Percentiles rank a stretch among this genome's conserved stretches.
Conservation (phyloP, 2,888 invertebrate species). For the Hirtodrosophila cameraria region DNA sequence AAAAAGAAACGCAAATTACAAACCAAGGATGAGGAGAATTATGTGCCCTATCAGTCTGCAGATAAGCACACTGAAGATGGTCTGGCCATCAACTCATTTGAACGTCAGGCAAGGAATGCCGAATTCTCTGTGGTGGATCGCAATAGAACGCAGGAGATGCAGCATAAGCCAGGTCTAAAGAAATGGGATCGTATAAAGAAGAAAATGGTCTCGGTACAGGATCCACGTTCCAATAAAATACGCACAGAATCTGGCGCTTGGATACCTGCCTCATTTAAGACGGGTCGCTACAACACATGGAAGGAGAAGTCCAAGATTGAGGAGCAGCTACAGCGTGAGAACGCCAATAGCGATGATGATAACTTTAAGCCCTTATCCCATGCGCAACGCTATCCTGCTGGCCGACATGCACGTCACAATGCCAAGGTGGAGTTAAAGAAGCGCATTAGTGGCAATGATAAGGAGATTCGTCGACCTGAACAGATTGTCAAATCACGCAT, state of each 20-base stretch:
- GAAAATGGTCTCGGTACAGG: slow-evolving; percentile 91
- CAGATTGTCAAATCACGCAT: slow-evolving; percentile 91
- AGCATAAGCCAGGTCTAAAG: slow-evolving; percentile 87
- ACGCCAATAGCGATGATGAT: slow-evolving; percentile 78
- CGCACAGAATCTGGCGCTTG: slow-evolving; percentile 97
- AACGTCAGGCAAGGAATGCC: slow-evolving; percentile 90
- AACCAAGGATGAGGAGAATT: slow-evolving; percentile 90
- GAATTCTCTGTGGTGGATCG: slow-evolving; percentile 93
- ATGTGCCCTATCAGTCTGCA: slow-evolving; percentile 92
- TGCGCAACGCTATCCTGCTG: slow-evolving; percentile 84
- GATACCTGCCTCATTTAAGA: slow-evolving; percentile 97
- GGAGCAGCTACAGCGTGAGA: slow-evolving; percentile 81
- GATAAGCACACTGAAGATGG: slow-evolving; percentile 92
- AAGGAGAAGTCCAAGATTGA: slow-evolving; percentile 88
- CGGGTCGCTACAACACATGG: slow-evolving; percentile 95
- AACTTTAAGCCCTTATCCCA: slow-evolving; percentile 74
- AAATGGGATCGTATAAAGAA: slow-evolving; percentile 98
- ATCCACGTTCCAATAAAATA: slow-evolving; percentile 89
- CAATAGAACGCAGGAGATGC: slow-evolving; percentile 87
- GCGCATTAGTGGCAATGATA: slow-evolving; percentile 83
- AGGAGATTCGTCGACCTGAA: slow-evolving; percentile 89
- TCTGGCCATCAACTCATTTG: slow-evolving; percentile 91
- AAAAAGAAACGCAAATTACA: slow-evolving; percentile 84
- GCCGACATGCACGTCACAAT: slow-evolving; percentile 92
- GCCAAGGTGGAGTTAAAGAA: slow-evolving; percentile 88